Evolutionary conservation across 2,113 vertebrate genomes (phyloP).

Genomic region (Caranx melampygus): DNA sequence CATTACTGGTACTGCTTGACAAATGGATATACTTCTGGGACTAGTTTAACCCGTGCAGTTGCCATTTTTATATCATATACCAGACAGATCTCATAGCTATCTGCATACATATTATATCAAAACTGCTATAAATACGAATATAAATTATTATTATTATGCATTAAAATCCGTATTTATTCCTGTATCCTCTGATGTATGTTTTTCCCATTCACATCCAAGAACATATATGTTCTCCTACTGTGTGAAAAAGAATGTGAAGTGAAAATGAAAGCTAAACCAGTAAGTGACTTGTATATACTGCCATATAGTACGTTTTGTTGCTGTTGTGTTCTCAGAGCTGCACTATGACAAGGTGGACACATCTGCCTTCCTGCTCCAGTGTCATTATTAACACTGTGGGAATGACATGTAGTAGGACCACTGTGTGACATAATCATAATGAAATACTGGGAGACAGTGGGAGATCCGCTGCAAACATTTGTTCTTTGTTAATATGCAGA

Average conservation of each 20-base stretch:
- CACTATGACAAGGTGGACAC: slow-evolving; percentile 45
- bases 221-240: slow-evolving; percentile 55
- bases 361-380: slow-evolving; percentile 29
- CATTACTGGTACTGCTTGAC: slow-evolving; percentile 33
- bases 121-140: slow-evolving; percentile 70
- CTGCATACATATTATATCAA: slow-evolving; percentile 61
- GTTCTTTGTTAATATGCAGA: slow-evolving; percentile 46
- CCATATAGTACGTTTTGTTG: slow-evolving; percentile 57
- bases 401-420: slow-evolving; percentile 32
- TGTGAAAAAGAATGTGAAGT: slow-evolving; percentile 61
- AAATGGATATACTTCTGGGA: slow-evolving; percentile 12
- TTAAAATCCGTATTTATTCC: slow-evolving; percentile 81
- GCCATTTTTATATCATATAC: slow-evolving; percentile 61
- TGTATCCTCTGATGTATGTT: slow-evolving; percentile 63
- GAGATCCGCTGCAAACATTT: slow-evolving; percentile 22
- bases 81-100: slow-evolving; percentile 70
- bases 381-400: slow-evolving; percentile 52
- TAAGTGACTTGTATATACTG: slow-evolving; percentile 66
- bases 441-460: slow-evolving; percentile 26
- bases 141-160: slow-evolving; percentile 76
- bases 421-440: slow-evolving; percentile 40
- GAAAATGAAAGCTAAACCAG: slow-evolving; percentile 59
- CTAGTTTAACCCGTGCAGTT: slow-evolving; percentile 38
- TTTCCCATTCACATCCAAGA: slow-evolving; percentile 40
- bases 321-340: slow-evolving; percentile 56